Conservation (phyloP, 2,113 vertebrate species). For the Ciconia maguari region DNA sequence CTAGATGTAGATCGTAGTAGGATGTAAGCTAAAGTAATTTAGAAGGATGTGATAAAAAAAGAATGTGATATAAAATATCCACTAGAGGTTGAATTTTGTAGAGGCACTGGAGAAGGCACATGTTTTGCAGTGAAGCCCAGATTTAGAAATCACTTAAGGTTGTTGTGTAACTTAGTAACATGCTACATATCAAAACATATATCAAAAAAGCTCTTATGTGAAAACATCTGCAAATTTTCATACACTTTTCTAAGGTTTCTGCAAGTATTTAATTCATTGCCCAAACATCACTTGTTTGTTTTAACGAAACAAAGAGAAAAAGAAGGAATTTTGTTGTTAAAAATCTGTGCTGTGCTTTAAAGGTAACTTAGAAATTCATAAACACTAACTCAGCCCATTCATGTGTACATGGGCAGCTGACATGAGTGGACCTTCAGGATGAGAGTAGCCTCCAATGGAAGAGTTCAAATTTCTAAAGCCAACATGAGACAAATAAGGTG, state of each 20-base stretch:
- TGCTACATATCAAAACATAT: not conserved
- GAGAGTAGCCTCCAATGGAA: not conserved
- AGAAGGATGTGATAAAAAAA: not conserved
- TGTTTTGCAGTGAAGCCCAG: not conserved
- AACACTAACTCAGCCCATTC: not conserved
- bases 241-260: not conserved
- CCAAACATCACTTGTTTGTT: not conserved
- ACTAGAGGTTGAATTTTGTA: not conserved
- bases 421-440: too few species aligned
- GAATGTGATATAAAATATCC: not conserved
- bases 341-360: not conserved
- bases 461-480: not conserved
- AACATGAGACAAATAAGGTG: not conserved
- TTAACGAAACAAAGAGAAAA: not conserved
- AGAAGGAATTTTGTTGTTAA: not conserved
- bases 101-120: too few species aligned
- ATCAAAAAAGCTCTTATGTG: not conserved
- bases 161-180: not conserved
- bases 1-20: accelerated
- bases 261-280: not conserved
- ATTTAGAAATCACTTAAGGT: not conserved
- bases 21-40: too few species aligned
- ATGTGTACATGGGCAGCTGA: accelerated
- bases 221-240: not conserved
- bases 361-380: not conserved